A percentile compares a stretch with the other conserved stretches of the same genome.
These are phyloP conservation scores for Hetaerina titia DNA, from an alignment of 2,888 invertebrate species.

Conservation along the genomic window DNA sequence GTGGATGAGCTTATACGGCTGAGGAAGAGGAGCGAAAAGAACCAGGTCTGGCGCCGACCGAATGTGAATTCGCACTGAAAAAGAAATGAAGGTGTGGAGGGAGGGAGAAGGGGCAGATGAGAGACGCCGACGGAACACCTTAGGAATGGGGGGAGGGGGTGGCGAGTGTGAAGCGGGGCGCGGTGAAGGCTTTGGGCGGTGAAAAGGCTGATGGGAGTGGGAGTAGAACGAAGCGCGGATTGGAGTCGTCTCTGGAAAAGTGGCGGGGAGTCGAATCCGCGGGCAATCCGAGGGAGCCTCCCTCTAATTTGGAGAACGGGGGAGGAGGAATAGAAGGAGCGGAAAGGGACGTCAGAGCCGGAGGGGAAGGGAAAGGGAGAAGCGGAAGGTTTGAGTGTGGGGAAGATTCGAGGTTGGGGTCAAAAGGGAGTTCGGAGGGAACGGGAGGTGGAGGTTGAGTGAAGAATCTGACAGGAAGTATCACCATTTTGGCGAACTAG, in stretches of 20 bases:
- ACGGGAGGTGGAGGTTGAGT: not conserved
- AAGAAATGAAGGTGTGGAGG: not conserved
- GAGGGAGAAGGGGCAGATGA: not conserved
- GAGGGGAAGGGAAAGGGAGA: not conserved
- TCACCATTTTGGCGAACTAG: too few relatives aligned
- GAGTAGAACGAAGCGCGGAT: not conserved
- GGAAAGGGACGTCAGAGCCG: not conserved
- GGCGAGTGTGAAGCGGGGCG: not conserved
- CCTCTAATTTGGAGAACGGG: not conserved
- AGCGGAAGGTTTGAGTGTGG: not conserved
- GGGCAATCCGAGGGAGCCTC: not conserved
- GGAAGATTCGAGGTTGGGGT: not conserved
- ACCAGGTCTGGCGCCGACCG: not conserved
- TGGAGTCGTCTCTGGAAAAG: not conserved
- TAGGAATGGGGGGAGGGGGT: too few relatives aligned
- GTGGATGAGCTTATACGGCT: constrained; percentile 9
- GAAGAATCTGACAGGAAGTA: too few relatives aligned
- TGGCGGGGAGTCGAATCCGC: not conserved
- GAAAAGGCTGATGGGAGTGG: not conserved
- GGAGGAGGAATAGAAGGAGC: too few relatives aligned
- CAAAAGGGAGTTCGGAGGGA: not conserved
- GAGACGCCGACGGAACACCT: not conserved
- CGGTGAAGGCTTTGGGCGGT: not conserved
- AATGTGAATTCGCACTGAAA: constrained; percentile 32
- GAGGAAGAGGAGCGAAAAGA: not conserved